Percentiles rank a stretch among this genome's conserved stretches.
Evolutionary conservation across 2,797 vertebrate species (phyloP).

Genomic region (Esox lucius): DNA sequence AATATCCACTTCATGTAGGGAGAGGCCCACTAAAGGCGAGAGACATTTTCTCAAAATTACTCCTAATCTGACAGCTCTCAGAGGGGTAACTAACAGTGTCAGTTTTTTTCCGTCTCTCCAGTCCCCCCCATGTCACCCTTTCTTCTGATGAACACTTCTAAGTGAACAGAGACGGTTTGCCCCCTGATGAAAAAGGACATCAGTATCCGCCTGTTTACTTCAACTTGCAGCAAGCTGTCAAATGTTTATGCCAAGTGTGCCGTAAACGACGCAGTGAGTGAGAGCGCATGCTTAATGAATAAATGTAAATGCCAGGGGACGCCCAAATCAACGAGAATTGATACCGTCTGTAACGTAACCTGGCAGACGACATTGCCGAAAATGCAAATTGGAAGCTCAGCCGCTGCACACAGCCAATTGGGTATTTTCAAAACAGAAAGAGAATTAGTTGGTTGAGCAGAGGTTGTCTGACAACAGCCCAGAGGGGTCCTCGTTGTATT

Average conservation of each 20-base stretch:
- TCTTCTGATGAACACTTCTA: constrained; percentile 40
- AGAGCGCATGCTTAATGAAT: constrained; percentile 56
- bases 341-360: constrained; percentile 55
- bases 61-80: too few species aligned
- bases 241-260: constrained; percentile 13
- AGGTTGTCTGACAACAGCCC: not conserved
- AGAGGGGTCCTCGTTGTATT: not conserved
- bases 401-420: not conserved
- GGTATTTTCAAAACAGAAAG: not conserved
- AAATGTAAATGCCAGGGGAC: constrained; percentile 63
- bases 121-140: not conserved
- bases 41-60: too few species aligned
- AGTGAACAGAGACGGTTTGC: constrained; percentile 33
- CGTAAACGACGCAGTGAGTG: not conserved
- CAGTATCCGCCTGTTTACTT: constrained; percentile 54
- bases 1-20: too few species aligned
- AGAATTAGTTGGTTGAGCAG: not conserved
- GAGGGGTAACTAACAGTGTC: too few species aligned
- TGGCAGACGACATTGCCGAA: constrained; percentile 48
- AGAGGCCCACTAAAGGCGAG: too few species aligned
- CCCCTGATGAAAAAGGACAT: constrained; percentile 51
- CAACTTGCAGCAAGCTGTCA: constrained; percentile 44
- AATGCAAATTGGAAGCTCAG: constrained; percentile 51
- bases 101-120: not conserved
- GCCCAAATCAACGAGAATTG: constrained; percentile 59